phyloP scores from a whole-genome alignment of 2,797 vertebrate species.

The Sebastes jordani region DNA sequence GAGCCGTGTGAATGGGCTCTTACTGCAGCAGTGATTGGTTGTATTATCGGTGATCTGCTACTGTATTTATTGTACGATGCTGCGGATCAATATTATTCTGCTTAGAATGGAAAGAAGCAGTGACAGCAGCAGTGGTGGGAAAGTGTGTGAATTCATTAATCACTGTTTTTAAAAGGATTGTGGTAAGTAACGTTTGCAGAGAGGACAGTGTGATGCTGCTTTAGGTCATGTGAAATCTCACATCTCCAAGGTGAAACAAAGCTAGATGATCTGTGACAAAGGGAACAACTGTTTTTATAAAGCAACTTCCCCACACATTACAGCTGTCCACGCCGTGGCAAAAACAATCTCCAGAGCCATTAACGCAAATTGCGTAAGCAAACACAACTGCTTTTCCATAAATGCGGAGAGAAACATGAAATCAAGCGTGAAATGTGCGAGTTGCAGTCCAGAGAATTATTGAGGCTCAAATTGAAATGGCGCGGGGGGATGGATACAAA shows the following conservation, averaged over 20 bases:
- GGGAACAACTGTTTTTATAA: constrained; percentile 46
- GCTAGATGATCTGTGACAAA: constrained; percentile 59
- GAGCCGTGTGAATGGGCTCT: neutral
- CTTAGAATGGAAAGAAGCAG: neutral
- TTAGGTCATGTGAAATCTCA: neutral
- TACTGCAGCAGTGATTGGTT: neutral
- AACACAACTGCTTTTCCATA: constrained; percentile 57
- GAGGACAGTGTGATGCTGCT: neutral
- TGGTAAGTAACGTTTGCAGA: neutral
- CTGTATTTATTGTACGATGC: neutral
- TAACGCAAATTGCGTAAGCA: constrained; percentile 56
- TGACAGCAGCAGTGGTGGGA: neutral
- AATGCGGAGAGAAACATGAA: constrained; percentile 65
- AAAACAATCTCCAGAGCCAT: constrained; percentile 62
- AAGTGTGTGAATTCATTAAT: neutral
- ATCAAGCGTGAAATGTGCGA: constrained; percentile 72
- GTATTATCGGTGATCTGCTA: neutral
- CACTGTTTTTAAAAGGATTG: neutral
- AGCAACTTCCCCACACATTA: constrained; percentile 47
- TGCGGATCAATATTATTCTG: neutral
- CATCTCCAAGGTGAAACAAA: constrained; percentile 31
- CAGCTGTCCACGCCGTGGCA: constrained; percentile 21
- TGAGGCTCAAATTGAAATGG: constrained; percentile 61
- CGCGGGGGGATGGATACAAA: constrained; percentile 8
- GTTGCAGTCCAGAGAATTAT: constrained; percentile 60